Base-by-base conservation (phyloP, 2,888 invertebrate genomes). In the Prenolepis imparis region DNA sequence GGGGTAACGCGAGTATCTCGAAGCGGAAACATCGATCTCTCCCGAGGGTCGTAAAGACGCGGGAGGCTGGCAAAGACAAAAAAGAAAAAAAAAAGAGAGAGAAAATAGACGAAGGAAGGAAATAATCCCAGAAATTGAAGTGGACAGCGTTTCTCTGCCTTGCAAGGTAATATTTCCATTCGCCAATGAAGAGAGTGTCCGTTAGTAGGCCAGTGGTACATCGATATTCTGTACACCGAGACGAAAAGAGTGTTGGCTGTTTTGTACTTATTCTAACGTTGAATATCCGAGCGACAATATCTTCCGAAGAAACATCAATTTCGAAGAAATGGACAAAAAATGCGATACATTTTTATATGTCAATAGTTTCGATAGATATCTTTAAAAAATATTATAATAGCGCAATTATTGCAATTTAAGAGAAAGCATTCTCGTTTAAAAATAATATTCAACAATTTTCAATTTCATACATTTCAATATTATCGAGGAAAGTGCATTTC, bases 1-100 rank as follows among this genome's bases (percentile, higher is more conserved):
- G 86, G 91, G 90, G 86, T 90, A 92, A 92, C 89, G 87, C 84
- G 86, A 85, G 84, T 89, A 84, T 87, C 86, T 87, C 68, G 82
- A 82, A 82, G 78, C 85, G 66, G 80, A 80, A 83, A 78, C 88
- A 90, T 90, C 89, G 90, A 90, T 90, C 90, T 88, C 86, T 36
- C 64, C 84, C 52, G 86, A 82, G 63, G 36, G 73, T 84, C 82
- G 70, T 85, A 84, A 87, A 85, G 88, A 87, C 77, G 82, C 39
- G 72, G 59, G 39, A 68, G 57, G 75, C 24, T 72, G 64, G 28
- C 28, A 15, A 21, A 74, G n/a, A 63, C 63, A 77, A 57, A n/a
- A 21, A 18, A 36, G 21, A 55, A 21, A 59, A 64, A 61, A 70
- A 63, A 24, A 8, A 52, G 11, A n/a, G 41, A 77, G 48, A 70